Conservation (phyloP, 2,113 vertebrate genomes). For the Tupaia tana region DNA sequence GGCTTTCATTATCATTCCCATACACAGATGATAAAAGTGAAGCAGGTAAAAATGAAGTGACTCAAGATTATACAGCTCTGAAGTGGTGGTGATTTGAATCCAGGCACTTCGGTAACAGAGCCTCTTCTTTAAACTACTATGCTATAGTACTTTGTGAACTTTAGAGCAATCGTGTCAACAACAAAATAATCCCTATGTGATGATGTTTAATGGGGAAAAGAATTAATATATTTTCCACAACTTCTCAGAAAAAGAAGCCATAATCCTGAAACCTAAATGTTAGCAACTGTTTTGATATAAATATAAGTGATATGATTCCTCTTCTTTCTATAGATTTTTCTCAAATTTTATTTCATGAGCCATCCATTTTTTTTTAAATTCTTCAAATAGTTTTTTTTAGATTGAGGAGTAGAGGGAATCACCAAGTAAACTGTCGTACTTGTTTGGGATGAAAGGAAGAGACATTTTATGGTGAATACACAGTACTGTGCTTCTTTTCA, state of each 20-base stretch:
- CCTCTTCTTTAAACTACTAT: neutral
- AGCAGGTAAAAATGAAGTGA: neutral
- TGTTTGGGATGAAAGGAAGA: neutral
- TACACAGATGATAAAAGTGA: constrained; percentile 36
- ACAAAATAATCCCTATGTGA: neutral
- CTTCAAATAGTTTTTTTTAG: neutral
- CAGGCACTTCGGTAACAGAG: neutral
- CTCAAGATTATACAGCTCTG: neutral
- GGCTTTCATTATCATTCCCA: neutral
- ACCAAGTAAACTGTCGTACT: neutral
- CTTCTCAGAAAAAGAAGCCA: neutral
- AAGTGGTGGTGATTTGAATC: neutral
- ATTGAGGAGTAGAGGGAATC: neutral
- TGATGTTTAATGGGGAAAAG: neutral
- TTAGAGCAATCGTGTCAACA: neutral
- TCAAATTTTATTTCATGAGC: neutral
- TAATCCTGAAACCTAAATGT: neutral
- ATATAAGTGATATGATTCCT: neutral
- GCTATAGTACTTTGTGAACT: neutral
- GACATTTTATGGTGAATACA: neutral
- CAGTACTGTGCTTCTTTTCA: neutral
- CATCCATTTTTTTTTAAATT: neutral
- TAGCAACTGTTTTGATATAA: neutral
- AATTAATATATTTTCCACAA: neutral
- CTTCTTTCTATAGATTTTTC: neutral